Base-by-base conservation (phyloP, 1,140 invertebrate genomes). In the Oryctes rhinoceros region DNA sequence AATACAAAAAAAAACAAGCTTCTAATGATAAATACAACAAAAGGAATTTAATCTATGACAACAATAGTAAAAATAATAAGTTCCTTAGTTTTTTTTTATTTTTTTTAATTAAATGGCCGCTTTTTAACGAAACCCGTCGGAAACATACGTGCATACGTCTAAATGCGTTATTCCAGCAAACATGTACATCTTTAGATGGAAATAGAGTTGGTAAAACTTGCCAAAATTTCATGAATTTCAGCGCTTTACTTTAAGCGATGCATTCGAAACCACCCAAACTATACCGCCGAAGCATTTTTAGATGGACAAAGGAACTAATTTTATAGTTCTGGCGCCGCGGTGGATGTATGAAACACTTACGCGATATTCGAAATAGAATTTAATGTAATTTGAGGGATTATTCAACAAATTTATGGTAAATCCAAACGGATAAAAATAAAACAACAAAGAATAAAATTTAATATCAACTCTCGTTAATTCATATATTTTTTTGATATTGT, bases 231-330 rank as follows among this genome's bases (percentile, higher is more conserved):
- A 10, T n/a, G 4, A n/a, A 13, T 1, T 6, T 4, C n/a, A 53
- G 49, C 49, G 13, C 4, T 10, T 7, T 53, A 53, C n/a, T 53
- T 53, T 9, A 9, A 13, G 13, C n/a, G n/a, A 53, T 15, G 4
- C 49, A 2, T 53, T n/a, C 13, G 49, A 13, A 53, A 53, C 9
- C 11, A 3, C 49, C 49, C 13, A 53, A 48, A 48, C 47, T 48
- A n/a, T n/a, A 53, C 4, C 49, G n/a, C n/a, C 13, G 49, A 10
- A n/a, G 13, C 49, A 53, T 53, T 53, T 53, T 53, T 53, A 53
- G 49, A 53, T 53, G 49, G n/a, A 53, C 49, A 53, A 53, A 53
- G 49, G n/a, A 53, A 53, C 49, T 53, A 53, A 53, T 53, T 53
- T 53, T 53, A 53, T 53, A 53, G n/a, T 44, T 4, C 9, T 53